Evolutionary conservation across 2,888 invertebrate species (phyloP), one percentile per base, ranked within the genome.

Genomic region (Amphipyra tragopoginis): DNA sequence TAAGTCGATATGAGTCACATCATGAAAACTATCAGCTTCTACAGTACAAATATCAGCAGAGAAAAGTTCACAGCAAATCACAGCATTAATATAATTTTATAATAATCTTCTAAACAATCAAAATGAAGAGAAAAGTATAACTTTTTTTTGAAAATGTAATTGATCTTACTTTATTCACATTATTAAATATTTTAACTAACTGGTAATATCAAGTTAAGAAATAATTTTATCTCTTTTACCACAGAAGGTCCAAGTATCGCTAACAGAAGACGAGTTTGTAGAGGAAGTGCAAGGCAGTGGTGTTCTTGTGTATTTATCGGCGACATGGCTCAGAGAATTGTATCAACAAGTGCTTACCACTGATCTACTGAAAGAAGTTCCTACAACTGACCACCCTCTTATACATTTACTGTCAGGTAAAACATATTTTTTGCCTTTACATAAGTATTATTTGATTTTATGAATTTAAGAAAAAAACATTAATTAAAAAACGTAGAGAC

Each of bases 271-370:
- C 65, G 97, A 98, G 88, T 99, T 99, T 86, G 97, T 98, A 1
- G 98, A 98, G 81, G 97, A 98, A 85, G 97, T 99, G 6, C 97
- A 98, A 86, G 98, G 98, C 36, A 98, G 98, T 62, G 99, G 99
- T 0, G 98, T 99, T 14, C 93, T 99, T 29, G 98, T 99, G 6
- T 99, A 98, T 85, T 95, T 99, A 9, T 98, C 99, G 0, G 98
- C 98, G 0, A 97, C 98, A 0, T 99, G 99, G 99, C 95, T 99
- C 2, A 96, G 98, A 38, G 98, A 99, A 84, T 94, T 99, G 7
- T 99, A 99, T 86, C 98, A 98, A 81, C 97, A 97, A 84, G 96
- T 98, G 1, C 93, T 98, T 5, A 96, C 97, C 0, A 96, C 96
- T 58, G 97, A 97, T 80, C 88, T 98, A 9, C 91, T 98, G n/a